phyloP scores from a whole-genome alignment of 1,140 invertebrate species.

The Saccostrea echinata region DNA sequence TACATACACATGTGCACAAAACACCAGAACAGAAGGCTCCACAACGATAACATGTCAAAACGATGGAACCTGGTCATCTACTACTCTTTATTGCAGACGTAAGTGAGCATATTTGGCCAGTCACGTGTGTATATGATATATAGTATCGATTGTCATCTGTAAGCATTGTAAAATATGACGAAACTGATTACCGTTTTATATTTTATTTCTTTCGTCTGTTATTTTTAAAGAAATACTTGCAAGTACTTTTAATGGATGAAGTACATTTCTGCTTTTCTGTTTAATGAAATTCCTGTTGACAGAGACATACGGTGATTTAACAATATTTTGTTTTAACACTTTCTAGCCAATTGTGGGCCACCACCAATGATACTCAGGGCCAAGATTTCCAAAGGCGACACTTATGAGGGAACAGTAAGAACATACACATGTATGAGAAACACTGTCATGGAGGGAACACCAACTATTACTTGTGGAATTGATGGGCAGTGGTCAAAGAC shows the following conservation, averaged over 20 bases:
- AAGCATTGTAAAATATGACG: too few species aligned
- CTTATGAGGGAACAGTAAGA: neutral
- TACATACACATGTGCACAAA: neutral
- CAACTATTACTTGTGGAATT: constrained; percentile 5
- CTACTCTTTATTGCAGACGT: constrained; percentile 28
- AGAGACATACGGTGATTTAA: too few species aligned
- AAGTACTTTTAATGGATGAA: too few species aligned
- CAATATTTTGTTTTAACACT: too few species aligned
- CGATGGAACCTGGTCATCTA: constrained; percentile 24
- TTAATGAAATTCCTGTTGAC: too few species aligned
- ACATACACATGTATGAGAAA: neutral
- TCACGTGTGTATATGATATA: too few species aligned
- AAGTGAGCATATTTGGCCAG: neutral
- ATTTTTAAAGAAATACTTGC: too few species aligned
- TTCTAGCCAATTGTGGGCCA: constrained; percentile 35
- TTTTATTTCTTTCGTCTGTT: too few species aligned
- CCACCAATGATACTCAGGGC: neutral
- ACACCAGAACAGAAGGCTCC: neutral
- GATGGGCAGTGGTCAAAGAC: constrained; percentile 36
- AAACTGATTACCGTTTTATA: too few species aligned
- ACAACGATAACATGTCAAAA: constrained; percentile 1
- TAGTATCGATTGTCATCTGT: too few species aligned
- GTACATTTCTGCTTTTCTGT: too few species aligned
- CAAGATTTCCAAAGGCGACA: neutral
- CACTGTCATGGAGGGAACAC: constrained; percentile 9